Conservation (phyloP, 1,140 invertebrate genomes). For the Charaxes varanes region DNA sequence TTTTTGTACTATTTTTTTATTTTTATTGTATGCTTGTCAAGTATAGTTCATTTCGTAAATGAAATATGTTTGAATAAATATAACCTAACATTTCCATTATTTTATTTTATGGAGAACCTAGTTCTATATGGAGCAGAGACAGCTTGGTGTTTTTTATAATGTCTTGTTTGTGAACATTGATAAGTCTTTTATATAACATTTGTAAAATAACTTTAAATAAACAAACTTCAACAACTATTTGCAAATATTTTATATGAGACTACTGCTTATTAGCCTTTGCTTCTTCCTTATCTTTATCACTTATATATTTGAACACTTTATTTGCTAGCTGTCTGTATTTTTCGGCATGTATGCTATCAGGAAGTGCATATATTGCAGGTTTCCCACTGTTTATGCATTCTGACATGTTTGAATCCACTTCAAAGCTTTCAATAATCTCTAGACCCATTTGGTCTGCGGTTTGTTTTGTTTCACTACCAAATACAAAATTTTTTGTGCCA, state of each 20-base stretch:
- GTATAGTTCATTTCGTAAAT: constrained; percentile 20
- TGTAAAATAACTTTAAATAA: constrained; percentile 48
- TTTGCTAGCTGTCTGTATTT: constrained; percentile 76
- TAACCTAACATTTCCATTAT: constrained; percentile 24
- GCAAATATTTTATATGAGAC: constrained; percentile 19
- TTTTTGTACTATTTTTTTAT: constrained; percentile 57
- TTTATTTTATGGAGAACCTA: constrained; percentile 20
- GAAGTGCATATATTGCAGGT: constrained; percentile 83
- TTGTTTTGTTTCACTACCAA: constrained; percentile 74
- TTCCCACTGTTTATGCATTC: constrained; percentile 83
- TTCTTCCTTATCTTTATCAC: constrained; percentile 48
- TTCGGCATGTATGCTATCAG: constrained; percentile 75
- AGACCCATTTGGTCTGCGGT: constrained; percentile 75
- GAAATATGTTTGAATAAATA: constrained; percentile 18
- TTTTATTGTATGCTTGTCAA: constrained; percentile 25
- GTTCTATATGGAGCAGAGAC: constrained; percentile 3
- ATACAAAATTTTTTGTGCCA: constrained; percentile 76
- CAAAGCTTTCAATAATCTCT: constrained; percentile 82
- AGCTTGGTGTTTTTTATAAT: constrained; percentile 22
- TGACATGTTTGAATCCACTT: constrained; percentile 82
- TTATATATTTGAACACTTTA: constrained; percentile 72
- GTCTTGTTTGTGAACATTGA: constrained; percentile 25
- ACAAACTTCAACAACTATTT: constrained; percentile 42
- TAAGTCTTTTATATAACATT: constrained; percentile 45
- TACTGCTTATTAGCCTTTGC: constrained; percentile 37